Conservation (phyloP, 1,140 invertebrate species). For the Sinella curviseta region DNA sequence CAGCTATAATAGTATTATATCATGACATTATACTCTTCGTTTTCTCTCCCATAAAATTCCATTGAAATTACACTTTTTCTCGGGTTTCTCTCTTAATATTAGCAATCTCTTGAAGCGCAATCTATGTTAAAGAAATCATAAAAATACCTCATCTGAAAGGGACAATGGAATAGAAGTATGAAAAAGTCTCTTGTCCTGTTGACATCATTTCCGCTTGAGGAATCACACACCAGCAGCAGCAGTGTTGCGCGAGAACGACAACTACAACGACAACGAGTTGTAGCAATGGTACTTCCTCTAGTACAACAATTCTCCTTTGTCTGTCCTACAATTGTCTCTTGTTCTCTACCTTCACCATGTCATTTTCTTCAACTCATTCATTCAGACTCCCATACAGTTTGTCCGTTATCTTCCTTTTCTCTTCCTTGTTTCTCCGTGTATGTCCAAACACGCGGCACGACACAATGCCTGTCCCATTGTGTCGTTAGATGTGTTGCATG, state of each 20-base stretch:
- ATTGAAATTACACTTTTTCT: background rate
- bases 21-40: background rate
- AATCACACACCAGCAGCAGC: background rate
- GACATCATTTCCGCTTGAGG: conserved; percentile 15
- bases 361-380: background rate
- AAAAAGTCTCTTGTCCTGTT: conserved; percentile 12
- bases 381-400: background rate
- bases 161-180: background rate
- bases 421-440: background rate
- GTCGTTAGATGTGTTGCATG: no score
- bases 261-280: background rate
- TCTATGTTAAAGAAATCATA: conserved; percentile 1
- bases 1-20: no score
- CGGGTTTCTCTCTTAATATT: background rate
- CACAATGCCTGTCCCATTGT: no score
- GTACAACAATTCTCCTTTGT: background rate
- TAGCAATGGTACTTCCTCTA: background rate
- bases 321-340: background rate
- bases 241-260: background rate
- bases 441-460: background rate
- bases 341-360: background rate
- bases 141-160: conserved; percentile 16
- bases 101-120: background rate
- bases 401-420: background rate
- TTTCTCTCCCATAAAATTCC: background rate